Evolutionary conservation across 2,113 vertebrate genomes (phyloP), one percentile per base, ranked within the genome.

Genomic region (Cololabis saira): DNA sequence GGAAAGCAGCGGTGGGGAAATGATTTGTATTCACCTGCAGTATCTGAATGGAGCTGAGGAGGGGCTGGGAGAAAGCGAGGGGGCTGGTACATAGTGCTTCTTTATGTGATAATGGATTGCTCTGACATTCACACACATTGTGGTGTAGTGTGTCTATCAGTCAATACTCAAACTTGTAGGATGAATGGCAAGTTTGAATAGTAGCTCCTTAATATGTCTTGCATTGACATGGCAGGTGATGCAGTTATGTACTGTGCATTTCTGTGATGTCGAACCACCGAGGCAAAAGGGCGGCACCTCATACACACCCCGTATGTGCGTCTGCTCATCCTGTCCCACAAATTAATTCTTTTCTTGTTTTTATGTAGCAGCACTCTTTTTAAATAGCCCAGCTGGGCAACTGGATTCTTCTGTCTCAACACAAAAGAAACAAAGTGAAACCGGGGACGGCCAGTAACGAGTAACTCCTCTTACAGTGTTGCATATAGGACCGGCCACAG

Each of bases 21-120:
- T 85, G 74, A 92, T 92, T 91, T 88, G 85, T 92, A 90, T 93
- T 93, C 92, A 93, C 92, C 89, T 93, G 92, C 92, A 43, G 85
- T 78, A 68, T 83, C 60, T 91, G 87, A 93, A 89, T 90, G 48
- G 87, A 78, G 74, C 77, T 60, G 74, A 81, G 88, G 87, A 86
- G 84, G 86, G 71, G 78, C 55, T 41, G 41, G 19, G 82, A 40
- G 60, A 78, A 69, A 56, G 64, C 27, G 49, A 13, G 59, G 74
- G 49, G 67, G 53, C 30, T 16, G 48, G 79, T 67, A 84, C 85
- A 90, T 88, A 82, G 83, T 54, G 76, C 74, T 70, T 83, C 85
- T 88, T 91, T 86, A 87, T 89, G 84, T 87, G 79, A 60, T 90
- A 90, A 90, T 87, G 76, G 84, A 81, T 86, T 76, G 82, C 67